A percentile compares a stretch with the other conserved stretches of the same genome.
These are phyloP conservation scores for Amphibalanus amphitrite DNA, from an alignment of 1,140 invertebrate genomes.

Conservation along the genomic window DNA sequence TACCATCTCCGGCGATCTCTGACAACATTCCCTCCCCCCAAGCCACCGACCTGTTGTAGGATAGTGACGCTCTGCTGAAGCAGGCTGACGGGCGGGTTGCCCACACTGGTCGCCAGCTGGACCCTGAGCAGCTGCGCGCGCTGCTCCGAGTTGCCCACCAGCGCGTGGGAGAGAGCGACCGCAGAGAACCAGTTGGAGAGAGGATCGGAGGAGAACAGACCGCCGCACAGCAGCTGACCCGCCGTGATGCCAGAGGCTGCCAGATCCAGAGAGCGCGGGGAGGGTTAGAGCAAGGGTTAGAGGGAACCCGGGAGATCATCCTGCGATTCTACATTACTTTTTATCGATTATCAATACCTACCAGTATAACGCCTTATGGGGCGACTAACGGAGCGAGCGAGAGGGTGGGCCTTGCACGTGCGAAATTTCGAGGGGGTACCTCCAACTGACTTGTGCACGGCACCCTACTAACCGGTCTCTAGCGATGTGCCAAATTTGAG, in stretches of 20 bases:
- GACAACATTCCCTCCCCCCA: conserved; percentile 7
- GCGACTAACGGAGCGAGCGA: too few relatives aligned
- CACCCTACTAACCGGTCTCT: too few relatives aligned
- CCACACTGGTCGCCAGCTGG: conserved; percentile 67
- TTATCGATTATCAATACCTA: too few relatives aligned
- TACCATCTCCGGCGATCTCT: conserved; percentile 5
- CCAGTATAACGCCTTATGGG: too few relatives aligned
- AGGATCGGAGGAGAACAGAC: conserved; percentile 74
- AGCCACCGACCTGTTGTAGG: conserved; percentile 44
- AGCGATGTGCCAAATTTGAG: too few relatives aligned
- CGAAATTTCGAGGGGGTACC: too few relatives aligned
- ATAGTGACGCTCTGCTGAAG: conserved; percentile 70
- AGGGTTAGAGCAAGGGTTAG: too few relatives aligned
- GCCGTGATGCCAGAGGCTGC: conserved; percentile 28
- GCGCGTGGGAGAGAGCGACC: conserved; percentile 70
- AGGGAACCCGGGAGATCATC: too few relatives aligned
- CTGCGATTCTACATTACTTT: too few relatives aligned
- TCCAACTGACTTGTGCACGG: too few relatives aligned
- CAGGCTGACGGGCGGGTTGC: conserved; percentile 65
- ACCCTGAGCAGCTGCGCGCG: conserved; percentile 88
- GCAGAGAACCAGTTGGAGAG: conserved; percentile 96
- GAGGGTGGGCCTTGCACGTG: too few relatives aligned
- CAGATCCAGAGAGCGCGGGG: too few relatives aligned
- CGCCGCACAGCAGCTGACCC: conserved; percentile 85
- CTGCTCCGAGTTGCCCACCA: conserved; percentile 74